Percentiles rank a stretch among this genome's conserved stretches.
Conservation (phyloP, 2,113 vertebrate genomes). For the Indicator indicator region DNA sequence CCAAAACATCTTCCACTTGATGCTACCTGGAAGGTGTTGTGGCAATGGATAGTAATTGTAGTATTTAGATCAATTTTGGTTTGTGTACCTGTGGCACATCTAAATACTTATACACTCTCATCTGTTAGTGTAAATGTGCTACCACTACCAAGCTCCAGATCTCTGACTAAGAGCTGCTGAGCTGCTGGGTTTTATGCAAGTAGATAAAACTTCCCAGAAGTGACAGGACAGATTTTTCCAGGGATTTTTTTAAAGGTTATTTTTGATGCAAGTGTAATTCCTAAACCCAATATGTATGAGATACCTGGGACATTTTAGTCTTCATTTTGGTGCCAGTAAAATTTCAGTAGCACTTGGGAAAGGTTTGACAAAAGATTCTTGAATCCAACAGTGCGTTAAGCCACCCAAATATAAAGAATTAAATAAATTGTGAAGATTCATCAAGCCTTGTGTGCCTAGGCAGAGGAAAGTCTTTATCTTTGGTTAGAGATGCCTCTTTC, state of each 20-base stretch:
- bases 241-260: background rate
- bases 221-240: no score
- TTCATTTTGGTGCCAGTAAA: background rate
- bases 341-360: background rate
- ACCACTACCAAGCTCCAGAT: background rate
- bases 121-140: background rate
- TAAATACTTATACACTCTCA: background rate
- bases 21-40: background rate
- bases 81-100: background rate
- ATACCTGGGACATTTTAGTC: background rate
- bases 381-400: background rate
- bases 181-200: background rate
- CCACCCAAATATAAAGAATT: background rate
- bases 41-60: background rate
- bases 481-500: background rate
- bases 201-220: background rate
- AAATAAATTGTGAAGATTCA: background rate
- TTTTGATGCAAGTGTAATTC: background rate
- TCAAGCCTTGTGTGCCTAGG: background rate
- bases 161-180: background rate
- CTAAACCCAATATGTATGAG: background rate
- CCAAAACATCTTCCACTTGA: background rate
- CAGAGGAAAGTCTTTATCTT: background rate
- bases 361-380: background rate
- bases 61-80: background rate